A percentile compares a stretch with the other conserved stretches of the same genome.
phyloP scores from a whole-genome alignment of 2,113 vertebrate species.

The Mungos mungo region DNA sequence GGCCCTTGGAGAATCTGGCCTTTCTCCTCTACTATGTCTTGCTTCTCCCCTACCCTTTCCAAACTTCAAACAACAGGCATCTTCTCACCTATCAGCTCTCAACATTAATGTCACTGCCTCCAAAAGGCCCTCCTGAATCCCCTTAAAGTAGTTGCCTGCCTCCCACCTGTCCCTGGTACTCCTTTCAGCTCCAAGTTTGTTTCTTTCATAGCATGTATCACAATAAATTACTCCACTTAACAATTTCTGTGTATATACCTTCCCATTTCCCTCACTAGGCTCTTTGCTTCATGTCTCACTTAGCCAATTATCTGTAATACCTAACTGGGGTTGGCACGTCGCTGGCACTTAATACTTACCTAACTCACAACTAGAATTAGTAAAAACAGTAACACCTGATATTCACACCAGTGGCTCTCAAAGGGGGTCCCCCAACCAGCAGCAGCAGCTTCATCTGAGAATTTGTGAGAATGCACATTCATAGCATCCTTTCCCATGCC shows the following conservation, averaged over 20 bases:
- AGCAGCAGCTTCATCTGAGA: neutral
- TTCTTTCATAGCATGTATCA: neutral
- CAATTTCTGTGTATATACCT: neutral
- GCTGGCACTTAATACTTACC: neutral
- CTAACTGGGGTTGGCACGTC: neutral
- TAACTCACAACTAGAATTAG: conserved; percentile 8
- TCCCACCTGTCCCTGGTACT: neutral
- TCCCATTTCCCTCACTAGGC: neutral
- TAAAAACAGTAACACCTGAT: neutral
- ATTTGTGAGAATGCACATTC: neutral
- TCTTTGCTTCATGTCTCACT: neutral
- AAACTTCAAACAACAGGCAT: neutral
- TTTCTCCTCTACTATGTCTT: neutral
- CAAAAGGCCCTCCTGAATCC: neutral
- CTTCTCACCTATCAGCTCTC: neutral
- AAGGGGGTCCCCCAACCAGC: neutral
- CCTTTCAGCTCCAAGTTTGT: neutral
- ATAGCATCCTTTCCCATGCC: neutral
- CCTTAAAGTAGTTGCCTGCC: neutral
- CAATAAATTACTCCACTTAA: neutral
- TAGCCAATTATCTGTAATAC: neutral
- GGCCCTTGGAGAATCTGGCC: neutral
- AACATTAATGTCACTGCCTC: neutral
- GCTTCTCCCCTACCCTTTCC: neutral
- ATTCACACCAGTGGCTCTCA: neutral